Conservation (phyloP, 2,113 vertebrate species). For the Austrofundulus limnaeus region DNA sequence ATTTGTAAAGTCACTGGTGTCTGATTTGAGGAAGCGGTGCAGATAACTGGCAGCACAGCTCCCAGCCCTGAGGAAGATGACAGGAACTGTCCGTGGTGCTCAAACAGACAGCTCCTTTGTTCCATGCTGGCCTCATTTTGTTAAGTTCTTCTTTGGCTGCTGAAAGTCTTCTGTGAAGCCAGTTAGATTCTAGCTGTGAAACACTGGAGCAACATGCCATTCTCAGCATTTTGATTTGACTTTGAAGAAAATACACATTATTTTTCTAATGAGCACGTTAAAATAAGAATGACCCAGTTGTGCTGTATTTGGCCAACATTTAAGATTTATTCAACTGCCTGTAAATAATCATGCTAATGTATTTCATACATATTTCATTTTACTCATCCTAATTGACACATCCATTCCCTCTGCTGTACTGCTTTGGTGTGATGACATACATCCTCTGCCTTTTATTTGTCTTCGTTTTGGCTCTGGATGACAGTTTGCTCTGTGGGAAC, state of each 20-base stretch:
- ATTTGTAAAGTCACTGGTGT: conserved; percentile 49
- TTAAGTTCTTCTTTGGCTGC: conserved; percentile 17
- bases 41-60: conserved; percentile 51
- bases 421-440: neutral
- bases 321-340: neutral
- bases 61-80: conserved; percentile 40
- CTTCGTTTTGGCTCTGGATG: neutral
- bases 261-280: neutral
- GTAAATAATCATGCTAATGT: neutral
- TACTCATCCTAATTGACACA: conserved; percentile 10
- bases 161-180: conserved; percentile 3
- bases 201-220: neutral
- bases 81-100: conserved; percentile 72
- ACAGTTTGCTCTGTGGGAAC: conserved; percentile 19
- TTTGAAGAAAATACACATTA: neutral
- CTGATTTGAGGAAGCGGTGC: conserved; percentile 46
- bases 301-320: neutral
- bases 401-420: neutral
- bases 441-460: neutral
- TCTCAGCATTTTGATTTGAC: neutral
- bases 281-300: neutral
- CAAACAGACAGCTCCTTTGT: conserved; percentile 61
- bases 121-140: conserved; percentile 37
- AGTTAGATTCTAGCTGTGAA: conserved; percentile 1
- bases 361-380: conserved; percentile 13